Conservation (phyloP, 2,797 vertebrate genomes). For the Botia almorhae region DNA sequence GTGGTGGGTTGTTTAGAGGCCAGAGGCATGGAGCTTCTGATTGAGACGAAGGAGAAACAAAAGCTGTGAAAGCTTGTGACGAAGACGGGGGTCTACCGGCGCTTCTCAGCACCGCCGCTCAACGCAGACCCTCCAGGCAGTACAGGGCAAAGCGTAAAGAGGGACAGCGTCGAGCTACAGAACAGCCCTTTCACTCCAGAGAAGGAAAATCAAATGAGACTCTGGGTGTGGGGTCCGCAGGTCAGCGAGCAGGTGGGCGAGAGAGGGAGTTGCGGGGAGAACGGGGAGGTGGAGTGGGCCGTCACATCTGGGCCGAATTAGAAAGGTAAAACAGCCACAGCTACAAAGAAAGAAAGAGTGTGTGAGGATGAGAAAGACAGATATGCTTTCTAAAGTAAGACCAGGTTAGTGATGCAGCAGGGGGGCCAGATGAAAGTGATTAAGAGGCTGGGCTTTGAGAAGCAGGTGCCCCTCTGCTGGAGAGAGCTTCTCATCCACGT, state of each 20-base stretch:
- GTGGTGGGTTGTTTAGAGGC: constrained; percentile 63
- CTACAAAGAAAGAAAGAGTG: constrained; percentile 72
- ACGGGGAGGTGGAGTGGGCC: constrained; percentile 68
- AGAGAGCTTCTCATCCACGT: constrained; percentile 37
- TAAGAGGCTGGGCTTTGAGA: constrained; percentile 79
- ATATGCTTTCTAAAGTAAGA: constrained; percentile 79
- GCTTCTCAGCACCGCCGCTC: constrained; percentile 62
- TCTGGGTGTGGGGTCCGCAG: constrained; percentile 69
- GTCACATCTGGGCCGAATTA: constrained; percentile 87
- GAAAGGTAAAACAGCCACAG: constrained; percentile 85
- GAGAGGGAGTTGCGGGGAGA: constrained; percentile 69
- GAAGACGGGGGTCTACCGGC: constrained; percentile 62
- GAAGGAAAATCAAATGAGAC: constrained; percentile 76
- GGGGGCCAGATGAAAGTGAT: constrained; percentile 89
- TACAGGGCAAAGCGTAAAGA: constrained; percentile 45
- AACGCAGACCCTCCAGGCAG: constrained; percentile 71
- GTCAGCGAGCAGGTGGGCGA: constrained; percentile 83
- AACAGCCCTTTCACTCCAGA: constrained; percentile 74
- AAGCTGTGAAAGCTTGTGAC: constrained; percentile 58
- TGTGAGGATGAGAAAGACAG: constrained; percentile 79
- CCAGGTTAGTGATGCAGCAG: constrained; percentile 84
- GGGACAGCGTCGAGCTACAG: constrained; percentile 71
- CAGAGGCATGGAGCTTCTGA: constrained; percentile 64
- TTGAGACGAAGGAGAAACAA: constrained; percentile 67
- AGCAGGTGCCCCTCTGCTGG: constrained; percentile 78